Base-by-base conservation (phyloP, 2,113 vertebrate species). In the Sceloporus undulatus region DNA sequence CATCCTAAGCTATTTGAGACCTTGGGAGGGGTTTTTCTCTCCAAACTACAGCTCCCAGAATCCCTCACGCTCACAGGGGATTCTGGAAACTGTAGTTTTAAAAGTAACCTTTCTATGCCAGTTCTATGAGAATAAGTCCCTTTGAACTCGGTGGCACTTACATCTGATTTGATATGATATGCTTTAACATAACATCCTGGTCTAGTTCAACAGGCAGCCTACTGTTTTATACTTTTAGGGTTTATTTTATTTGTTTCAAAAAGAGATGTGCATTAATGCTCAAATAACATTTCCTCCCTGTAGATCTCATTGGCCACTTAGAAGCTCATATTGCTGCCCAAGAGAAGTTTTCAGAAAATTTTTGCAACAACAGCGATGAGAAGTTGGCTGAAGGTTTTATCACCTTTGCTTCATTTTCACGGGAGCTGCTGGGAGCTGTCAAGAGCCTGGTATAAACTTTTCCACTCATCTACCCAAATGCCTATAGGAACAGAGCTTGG, bases 331-430 rank as follows among this genome's bases (percentile, higher is more conserved):
- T 96, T 25, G 85, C 88, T 78, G 94, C 96, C 9, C 93, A 96
- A 96, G 96, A 97, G 92, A 96, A 92, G 78, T 92, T 96, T 85
- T 96, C 95, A 34, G 91, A 89, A 65, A 97, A 95, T 89, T 97
- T 95, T 90, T 90, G 76, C 59, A 95, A 88, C 78, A 96, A 93
- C 18, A 94, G 95, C 9, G 96, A 97, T 42, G 91, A 95, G 90
- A 94, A 95, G 70, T 85, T 96, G 88, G 95, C 95, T 40, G 91
- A 91, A 1, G 93, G 96, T 77, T 96, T 97, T 85, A 94, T 91
- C 76, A 94, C 95, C 84, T 96, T 96, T 76, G 95, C 96, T 18
- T 92, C 96, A 48, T 95, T 96, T 91, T 97, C 95, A 82, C 89
- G 71, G 94, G 96, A 97, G 88, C 92, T 97, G 88, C 91, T 97